These are phyloP conservation scores for Colletes gigas DNA, from an alignment of 1,140 invertebrate species.

Conservation along the genomic window DNA sequence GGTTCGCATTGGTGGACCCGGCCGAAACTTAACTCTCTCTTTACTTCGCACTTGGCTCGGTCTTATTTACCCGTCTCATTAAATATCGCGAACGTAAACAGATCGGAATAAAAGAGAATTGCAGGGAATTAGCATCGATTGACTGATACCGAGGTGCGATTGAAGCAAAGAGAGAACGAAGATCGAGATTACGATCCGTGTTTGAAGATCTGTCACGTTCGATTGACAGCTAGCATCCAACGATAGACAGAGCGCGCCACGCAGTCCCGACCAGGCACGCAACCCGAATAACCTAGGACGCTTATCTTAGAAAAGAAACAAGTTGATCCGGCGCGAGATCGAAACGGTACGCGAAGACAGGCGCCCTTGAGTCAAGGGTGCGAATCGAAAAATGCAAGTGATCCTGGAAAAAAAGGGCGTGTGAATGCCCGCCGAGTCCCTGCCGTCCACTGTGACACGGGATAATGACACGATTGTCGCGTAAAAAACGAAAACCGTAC, in stretches of 20 bases:
- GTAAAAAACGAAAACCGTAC: not conserved
- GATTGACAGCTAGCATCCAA: slow-evolving; percentile 56
- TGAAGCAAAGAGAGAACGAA: not conserved
- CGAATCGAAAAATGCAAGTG: slow-evolving; percentile 35
- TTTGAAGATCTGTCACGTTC: slow-evolving; percentile 55
- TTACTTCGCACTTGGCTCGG: not conserved
- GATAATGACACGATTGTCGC: not conserved
- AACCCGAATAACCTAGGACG: slow-evolving; percentile 25
- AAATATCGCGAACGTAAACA: not conserved
- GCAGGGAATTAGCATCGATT: not conserved
- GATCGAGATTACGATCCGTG: slow-evolving; percentile 12
- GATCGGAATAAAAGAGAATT: not conserved
- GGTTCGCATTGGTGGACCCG: not conserved
- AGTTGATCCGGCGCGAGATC: slow-evolving; percentile 4
- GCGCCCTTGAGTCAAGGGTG: slow-evolving; percentile 13
- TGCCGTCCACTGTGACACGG: slow-evolving; percentile 47
- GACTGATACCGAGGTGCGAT: not conserved
- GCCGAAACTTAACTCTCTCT: not conserved
- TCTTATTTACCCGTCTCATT: not conserved
- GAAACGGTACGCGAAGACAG: not conserved
- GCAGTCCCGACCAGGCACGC: slow-evolving; percentile 25
- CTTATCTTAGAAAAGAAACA: slow-evolving; percentile 36
- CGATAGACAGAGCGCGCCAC: slow-evolving; percentile 38
- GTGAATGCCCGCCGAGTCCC: slow-evolving; percentile 43
- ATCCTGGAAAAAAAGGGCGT: slow-evolving; percentile 47